These are phyloP conservation scores for Irena cyanogastra DNA, from an alignment of 2,113 vertebrate species.

Conservation along the genomic window DNA sequence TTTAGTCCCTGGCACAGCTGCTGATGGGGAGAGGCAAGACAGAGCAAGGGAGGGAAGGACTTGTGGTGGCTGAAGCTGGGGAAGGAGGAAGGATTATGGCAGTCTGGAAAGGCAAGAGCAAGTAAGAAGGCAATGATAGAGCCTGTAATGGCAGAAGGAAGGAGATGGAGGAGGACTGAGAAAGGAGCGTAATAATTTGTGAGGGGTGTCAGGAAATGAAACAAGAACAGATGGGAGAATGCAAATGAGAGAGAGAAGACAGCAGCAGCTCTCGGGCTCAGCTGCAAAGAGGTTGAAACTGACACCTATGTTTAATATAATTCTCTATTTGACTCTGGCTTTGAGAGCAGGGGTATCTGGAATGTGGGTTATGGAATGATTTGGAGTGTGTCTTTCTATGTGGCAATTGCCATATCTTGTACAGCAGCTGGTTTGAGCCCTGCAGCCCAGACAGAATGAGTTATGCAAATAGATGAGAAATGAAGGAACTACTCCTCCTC, in stretches of 20 bases:
- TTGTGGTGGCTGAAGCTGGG: neutral
- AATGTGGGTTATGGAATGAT: neutral
- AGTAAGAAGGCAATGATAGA: neutral
- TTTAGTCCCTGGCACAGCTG: neutral
- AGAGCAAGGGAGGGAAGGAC: neutral
- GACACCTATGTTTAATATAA: neutral
- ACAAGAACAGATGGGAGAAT: constrained; percentile 48
- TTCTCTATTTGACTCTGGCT: neutral
- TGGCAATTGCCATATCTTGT: neutral
- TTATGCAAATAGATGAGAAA: neutral
- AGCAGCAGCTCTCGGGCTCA: constrained; percentile 10
- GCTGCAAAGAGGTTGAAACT: constrained; percentile 11
- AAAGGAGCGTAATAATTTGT: constrained; percentile 23
- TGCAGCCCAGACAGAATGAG: neutral
- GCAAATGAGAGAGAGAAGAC: constrained; percentile 29
- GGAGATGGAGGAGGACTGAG: constrained; percentile 9
- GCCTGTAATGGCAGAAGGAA: neutral
- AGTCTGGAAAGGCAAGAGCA: constrained; percentile 2
- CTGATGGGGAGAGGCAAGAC: neutral
- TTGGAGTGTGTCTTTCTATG: neutral
- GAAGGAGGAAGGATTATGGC: neutral
- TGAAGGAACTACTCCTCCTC: neutral
- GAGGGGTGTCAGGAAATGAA: constrained; percentile 36
- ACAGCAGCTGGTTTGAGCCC: neutral
- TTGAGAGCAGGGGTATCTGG: neutral